Base-by-base conservation (phyloP, 2,797 vertebrate genomes). In the Labroides dimidiatus region DNA sequence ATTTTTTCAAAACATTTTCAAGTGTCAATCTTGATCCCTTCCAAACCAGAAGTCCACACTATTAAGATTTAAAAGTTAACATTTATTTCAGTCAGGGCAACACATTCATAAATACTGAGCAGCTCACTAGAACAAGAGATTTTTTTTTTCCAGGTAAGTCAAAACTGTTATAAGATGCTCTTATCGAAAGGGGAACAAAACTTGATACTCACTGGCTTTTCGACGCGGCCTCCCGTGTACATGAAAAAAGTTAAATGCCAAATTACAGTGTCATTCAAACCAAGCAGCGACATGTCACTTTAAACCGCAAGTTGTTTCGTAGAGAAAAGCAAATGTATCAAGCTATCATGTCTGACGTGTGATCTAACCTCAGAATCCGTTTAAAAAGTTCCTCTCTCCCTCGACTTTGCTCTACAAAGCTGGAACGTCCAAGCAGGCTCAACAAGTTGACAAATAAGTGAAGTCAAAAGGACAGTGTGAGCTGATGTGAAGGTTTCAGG, bases 21-120 rank as follows among this genome's bases (percentile, higher is more conserved):
- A 33, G 47, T 45, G 48, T 51, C 16, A 39, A 65, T 1, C 10
- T 19, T 44, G 43, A 68, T 54, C 37, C 69, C 47, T 66, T 23
- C 41, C 56, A 55, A 54, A 49, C 55, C 49, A 81, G 14, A 53
- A 65, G 45, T 60, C 45, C 57, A 69, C 27, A 63, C 51, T 52
- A 17, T 47, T 45, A 42, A 45, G 45, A 73, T 69, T 80, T 79
- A 76, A 85, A 90, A 81, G 66, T 75, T 75, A 60, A 78, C 58
- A 87, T 92, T 91, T 87, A 91, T 92, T 91, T 88, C 79, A 85
- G 52, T 81, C 71, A 81, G 72, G 85, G 75, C 72, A 84, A 79
- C 67, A 85, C 43, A 73, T 65, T 87, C 72, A 91, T 89, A 91
- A 91, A 91, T 91, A 90, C 80, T 33, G 71, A 87, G 88, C 82